These are phyloP conservation scores for Halcyon chelicuti DNA, from an alignment of 2,797 vertebrate species.

Conservation along the genomic window DNA sequence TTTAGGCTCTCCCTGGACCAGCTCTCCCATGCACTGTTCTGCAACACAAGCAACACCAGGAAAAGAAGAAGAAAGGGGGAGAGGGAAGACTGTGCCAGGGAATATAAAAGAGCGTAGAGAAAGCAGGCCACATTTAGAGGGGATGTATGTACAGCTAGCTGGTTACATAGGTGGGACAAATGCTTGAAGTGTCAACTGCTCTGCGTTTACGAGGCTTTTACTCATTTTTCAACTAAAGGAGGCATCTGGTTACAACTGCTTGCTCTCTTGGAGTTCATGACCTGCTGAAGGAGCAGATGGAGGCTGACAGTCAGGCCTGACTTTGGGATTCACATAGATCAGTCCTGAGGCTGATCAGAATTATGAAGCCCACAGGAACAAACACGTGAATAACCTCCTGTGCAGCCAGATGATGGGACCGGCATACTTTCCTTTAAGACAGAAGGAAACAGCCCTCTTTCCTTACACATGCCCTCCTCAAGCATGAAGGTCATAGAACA, in stretches of 20 bases:
- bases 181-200: background rate
- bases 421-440: background rate
- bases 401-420: background rate
- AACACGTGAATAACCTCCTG: background rate
- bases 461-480: background rate
- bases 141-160: background rate
- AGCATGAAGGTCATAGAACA: background rate
- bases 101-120: background rate
- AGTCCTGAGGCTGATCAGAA: background rate
- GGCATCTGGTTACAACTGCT: background rate
- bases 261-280: background rate
- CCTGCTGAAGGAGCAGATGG: constrained; percentile 6
- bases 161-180: background rate
- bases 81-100: background rate
- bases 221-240: background rate
- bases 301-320: background rate
- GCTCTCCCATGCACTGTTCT: background rate
- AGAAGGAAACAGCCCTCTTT: background rate
- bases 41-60: background rate
- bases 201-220: background rate
- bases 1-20: background rate
- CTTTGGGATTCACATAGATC: background rate
- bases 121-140: background rate
- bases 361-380: background rate
- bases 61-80: background rate